Conservation (phyloP, 1,140 invertebrate species). For the Orchestia grillus region DNA sequence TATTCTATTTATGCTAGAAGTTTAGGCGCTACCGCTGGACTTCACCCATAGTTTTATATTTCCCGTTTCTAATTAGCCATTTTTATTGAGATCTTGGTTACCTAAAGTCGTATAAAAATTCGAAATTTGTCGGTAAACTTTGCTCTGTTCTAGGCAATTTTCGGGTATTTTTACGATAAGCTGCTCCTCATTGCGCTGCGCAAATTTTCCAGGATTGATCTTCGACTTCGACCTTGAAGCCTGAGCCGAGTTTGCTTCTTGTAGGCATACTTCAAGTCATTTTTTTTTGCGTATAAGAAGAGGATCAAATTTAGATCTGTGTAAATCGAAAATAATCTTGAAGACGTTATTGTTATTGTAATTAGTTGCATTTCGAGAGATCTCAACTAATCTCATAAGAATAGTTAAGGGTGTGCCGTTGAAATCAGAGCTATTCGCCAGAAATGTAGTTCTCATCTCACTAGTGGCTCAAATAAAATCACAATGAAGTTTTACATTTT, state of each 20-base stretch:
- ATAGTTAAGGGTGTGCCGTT: background rate
- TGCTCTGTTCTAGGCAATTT: background rate
- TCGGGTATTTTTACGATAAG: background rate
- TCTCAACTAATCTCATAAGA: constrained; percentile 32
- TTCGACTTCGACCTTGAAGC: background rate
- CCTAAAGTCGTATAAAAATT: background rate
- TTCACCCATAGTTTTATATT: constrained; percentile 59
- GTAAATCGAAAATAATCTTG: constrained; percentile 19
- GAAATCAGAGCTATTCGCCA: background rate
- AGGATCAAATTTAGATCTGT: constrained; percentile 20
- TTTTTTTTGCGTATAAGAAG: background rate
- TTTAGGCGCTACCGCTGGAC: constrained; percentile 64
- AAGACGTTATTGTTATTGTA: constrained; percentile 47
- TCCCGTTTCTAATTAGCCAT: background rate
- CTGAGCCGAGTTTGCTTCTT: background rate
- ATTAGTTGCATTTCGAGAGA: constrained; percentile 45
- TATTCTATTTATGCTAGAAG: constrained; percentile 67
- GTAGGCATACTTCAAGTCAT: background rate
- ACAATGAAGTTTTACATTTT: background rate
- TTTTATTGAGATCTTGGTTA: background rate
- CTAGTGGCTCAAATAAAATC: background rate
- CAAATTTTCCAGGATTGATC: background rate
- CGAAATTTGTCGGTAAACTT: background rate
- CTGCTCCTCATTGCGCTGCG: background rate
- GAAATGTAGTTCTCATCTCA: background rate